These are phyloP conservation scores for Phoenoteleia sp. DNA, from an alignment of 2,888 invertebrate species.

Conservation along the genomic window DNA sequence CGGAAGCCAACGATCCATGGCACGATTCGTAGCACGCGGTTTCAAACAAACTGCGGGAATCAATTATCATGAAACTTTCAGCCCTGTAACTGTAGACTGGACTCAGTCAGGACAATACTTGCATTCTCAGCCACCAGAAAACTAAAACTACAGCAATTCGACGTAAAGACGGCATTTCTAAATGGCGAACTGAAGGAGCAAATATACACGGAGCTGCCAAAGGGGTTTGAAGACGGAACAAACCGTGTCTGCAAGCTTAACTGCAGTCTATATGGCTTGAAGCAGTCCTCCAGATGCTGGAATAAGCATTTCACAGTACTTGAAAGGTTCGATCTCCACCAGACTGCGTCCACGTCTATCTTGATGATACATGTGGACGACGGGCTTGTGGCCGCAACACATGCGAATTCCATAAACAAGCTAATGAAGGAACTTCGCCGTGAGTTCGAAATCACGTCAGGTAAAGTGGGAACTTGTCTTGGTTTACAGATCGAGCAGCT, in stretches of 20 bases:
- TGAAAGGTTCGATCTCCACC: too few species aligned
- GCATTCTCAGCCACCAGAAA: background rate
- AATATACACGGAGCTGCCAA: background rate
- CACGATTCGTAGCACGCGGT: too few species aligned
- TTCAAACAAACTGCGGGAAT: too few species aligned
- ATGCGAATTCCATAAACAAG: too few species aligned
- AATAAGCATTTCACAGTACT: too few species aligned
- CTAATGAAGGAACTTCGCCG: too few species aligned
- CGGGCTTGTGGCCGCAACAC: too few species aligned
- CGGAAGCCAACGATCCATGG: too few species aligned
- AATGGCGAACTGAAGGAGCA: background rate
- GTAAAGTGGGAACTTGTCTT: conserved; percentile 59
- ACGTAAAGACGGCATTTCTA: background rate
- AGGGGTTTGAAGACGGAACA: background rate
- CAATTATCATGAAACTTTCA: background rate
- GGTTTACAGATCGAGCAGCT: conserved; percentile 72
- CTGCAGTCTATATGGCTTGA: background rate
- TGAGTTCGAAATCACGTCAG: conserved; percentile 42
- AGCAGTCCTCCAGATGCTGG: background rate
- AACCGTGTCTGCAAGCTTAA: background rate
- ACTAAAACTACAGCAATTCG: background rate
- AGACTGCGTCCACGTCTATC: too few species aligned
- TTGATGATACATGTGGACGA: too few species aligned
- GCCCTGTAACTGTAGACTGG: too few species aligned
- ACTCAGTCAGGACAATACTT: too few species aligned